These are phyloP conservation scores for Ptiloglossa arizonensis DNA, from an alignment of 1,140 invertebrate genomes.

Conservation along the genomic window DNA sequence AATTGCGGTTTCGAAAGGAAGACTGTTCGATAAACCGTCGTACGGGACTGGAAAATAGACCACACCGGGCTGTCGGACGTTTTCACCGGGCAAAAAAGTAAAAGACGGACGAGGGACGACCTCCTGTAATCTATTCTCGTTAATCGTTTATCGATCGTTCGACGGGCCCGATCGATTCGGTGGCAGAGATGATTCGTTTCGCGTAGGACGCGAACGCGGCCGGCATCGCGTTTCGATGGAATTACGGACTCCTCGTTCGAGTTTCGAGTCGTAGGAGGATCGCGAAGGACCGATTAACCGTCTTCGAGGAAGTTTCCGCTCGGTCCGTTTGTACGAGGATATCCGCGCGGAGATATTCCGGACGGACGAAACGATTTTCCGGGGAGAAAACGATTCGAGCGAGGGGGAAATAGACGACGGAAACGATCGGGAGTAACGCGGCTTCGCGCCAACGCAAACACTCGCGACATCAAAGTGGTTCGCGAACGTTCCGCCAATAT, in stretches of 20 bases:
- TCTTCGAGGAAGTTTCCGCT: too few relatives aligned
- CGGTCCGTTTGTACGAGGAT: too few relatives aligned
- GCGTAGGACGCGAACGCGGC: too few relatives aligned
- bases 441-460: constrained; percentile 32
- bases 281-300: too few relatives aligned
- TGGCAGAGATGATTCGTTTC: constrained; percentile 20
- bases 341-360: too few relatives aligned
- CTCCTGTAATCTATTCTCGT: constrained; percentile 23
- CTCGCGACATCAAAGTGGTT: constrained; percentile 44
- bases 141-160: constrained; percentile 30
- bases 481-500: constrained; percentile 20
- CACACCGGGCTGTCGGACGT: background rate
- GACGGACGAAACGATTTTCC: background rate
- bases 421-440: background rate
- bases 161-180: background rate
- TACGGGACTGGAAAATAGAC: background rate
- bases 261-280: background rate
- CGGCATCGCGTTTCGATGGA: background rate
- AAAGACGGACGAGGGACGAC: background rate
- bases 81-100: background rate
- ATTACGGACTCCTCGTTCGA: background rate
- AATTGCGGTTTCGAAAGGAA: background rate
- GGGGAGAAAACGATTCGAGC: background rate
- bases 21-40: background rate
- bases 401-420: background rate